Base-by-base conservation (phyloP, 2,888 invertebrate genomes). In the Psylliodes chrysocephalus region DNA sequence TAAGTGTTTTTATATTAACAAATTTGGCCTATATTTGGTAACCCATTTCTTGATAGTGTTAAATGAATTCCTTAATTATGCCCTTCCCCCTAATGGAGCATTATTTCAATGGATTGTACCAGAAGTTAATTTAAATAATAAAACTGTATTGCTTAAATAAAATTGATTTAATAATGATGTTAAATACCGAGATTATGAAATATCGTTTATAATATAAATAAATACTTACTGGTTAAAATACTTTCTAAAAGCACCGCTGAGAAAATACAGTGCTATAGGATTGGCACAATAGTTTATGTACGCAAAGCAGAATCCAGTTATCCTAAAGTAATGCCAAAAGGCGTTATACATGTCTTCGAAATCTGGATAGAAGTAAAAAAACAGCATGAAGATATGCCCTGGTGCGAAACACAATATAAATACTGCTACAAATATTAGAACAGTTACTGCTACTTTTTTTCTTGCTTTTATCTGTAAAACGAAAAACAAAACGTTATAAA, bases 201-300 rank as follows among this genome's bases (percentile, higher is more conserved):
- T 22, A 6, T 22, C 6, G 6, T 22, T 22, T 22, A 22, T 22
- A 7, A 7, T 33, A 33, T 33, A 33, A 2, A 10, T 33, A 33
- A 33, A 10, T 42, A 60, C 51, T 70, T 88, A 93, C 87, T 91
- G 89, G 83, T 94, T 93, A 82, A 93, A 95, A 79, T 93, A 91
- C 80, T 95, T 94, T 75, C 95, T 88, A 82, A 95, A 96, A 68
- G 94, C 93, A 42, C 95, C 94, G 78, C 95, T 95, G 69, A 96
- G 92, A 83, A 94, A 94, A 83, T 95, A 96, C 44, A 96, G 86
- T 0, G 96, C 95, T 67, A 96, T 91, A 0, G 96, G 96, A 83
- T 96, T 96, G 73, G 95, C 92, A 80, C 96, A 96, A 73, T 95
- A 95, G 84, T 94, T 93, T 76, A 94, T 88, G 83, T 83, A 90